Evolutionary conservation across 2,113 vertebrate species (phyloP).

Genomic region (Cephalopholis sonnerati): DNA sequence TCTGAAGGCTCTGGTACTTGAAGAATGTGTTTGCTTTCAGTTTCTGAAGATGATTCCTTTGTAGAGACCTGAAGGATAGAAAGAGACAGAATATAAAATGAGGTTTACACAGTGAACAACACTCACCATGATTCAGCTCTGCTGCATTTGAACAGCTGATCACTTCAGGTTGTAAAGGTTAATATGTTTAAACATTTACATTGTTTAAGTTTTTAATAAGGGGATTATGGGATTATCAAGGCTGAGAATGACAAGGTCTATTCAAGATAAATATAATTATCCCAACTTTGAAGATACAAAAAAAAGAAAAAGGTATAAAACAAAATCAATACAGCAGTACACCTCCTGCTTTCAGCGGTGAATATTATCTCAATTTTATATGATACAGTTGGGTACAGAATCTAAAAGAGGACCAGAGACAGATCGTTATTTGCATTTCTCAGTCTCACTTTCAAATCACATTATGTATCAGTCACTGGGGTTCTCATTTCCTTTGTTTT

Average conservation of each 20-base stretch:
- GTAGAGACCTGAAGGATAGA: conserved; percentile 88
- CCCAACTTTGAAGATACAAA: background rate
- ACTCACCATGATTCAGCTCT: background rate
- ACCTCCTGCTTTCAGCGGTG: no score
- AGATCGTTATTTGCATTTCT: no score
- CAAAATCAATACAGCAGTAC: no score
- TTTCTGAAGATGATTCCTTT: conserved; percentile 88
- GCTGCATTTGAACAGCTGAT: background rate
- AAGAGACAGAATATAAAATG: background rate
- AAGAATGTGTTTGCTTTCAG: conserved; percentile 89
- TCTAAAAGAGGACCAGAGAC: no score
- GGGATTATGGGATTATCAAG: background rate
- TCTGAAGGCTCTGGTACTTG: conserved; percentile 89
- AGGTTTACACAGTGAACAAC: background rate
- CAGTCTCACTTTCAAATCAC: no score
- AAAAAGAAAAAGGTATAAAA: no score
- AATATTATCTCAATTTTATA: no score
- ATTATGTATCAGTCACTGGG: background rate
- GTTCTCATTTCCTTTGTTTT: background rate
- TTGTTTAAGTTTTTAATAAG: background rate
- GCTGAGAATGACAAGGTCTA: background rate
- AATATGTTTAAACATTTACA: background rate
- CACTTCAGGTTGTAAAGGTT: background rate
- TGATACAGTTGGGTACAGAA: no score
- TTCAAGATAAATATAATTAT: background rate